Evolutionary conservation across 1,140 invertebrate species (phyloP), one percentile per base, ranked within the genome.

Genomic region (Penaeus japonicus): DNA sequence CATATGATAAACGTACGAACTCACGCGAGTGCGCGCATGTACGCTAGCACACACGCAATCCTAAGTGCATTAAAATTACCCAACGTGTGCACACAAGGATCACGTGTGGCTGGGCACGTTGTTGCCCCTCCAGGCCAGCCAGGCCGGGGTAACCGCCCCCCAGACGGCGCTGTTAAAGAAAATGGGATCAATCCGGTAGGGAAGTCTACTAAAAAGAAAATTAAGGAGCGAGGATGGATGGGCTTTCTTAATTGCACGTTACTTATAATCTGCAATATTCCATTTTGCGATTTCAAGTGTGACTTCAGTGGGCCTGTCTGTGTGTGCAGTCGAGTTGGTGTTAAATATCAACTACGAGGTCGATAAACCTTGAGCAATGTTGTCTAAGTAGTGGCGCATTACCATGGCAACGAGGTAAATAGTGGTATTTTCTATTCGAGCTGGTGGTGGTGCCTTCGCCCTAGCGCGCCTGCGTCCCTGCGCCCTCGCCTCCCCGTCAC

Each of bases 311-410:
- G 47, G 47, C 47, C 47, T 47, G 47, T 47, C 47, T 47, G 47
- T 47, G 47, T 47, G 47, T 4, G 15, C 10, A 47, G 47, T 47
- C 47, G 15, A 47, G 47, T 47, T 47, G 47, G 47, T 47, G 47
- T 47, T 47, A 47, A 47, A 47, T 47, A 47, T 47, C 47, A 82
- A 55, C 20, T 59, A 57, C 57, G 30, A 83, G 86, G 86, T 88
- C 86, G 86, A 88, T 88, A 88, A 88, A 88, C 86, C 86, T 88
- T 88, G 86, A 78, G 65, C 86, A 88, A 88, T 88, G 86, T 88
- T 88, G 86, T 88, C 86, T 88, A 88, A 82, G 86, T 88, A 88
- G 86, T 75, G 80, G 79, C 79, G 81, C 86, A 88, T 88, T 88
- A 77, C 86, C 86, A 88, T 88, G 86, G 80, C 86, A 82, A 88